A percentile compares a stretch with the other conserved stretches of the same genome.
phyloP scores from a whole-genome alignment of 2,113 vertebrate genomes.

The Vulpes ferrilata region DNA sequence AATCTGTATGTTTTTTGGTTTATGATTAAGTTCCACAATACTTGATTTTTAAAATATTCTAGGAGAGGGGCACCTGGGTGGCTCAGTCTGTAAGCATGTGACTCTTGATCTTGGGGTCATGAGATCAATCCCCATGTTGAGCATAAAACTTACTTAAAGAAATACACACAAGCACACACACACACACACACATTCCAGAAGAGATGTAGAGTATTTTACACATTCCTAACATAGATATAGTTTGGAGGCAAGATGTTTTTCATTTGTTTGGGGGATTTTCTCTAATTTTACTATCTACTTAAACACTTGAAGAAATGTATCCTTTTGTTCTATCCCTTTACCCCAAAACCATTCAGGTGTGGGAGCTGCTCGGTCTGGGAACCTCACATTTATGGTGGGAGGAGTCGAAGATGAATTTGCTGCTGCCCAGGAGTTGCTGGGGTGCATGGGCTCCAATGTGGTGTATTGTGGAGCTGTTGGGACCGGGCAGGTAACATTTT shows the following conservation, averaged over 20 bases:
- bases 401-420: slow-evolving; percentile 97
- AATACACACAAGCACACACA: not conserved
- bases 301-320: slow-evolving; percentile 35
- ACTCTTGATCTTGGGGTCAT: not conserved
- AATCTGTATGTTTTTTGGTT: not conserved
- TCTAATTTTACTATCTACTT: slow-evolving; percentile 17
- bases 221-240: not conserved
- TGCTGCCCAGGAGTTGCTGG: slow-evolving; percentile 95
- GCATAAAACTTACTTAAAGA: not conserved
- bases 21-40: not conserved
- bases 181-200: not conserved
- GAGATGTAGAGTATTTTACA: not conserved
- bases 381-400: slow-evolving; percentile 99
- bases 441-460: slow-evolving; percentile 97
- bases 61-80: not conserved
- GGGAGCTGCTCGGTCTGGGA: slow-evolving; percentile 96
- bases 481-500: slow-evolving; percentile 94
- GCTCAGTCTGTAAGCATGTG: not conserved
- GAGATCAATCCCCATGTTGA: not conserved
- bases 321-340: slow-evolving; percentile 17
- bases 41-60: not conserved
- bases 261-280: slow-evolving; percentile 19
- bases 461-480: slow-evolving; percentile 97
- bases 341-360: slow-evolving; percentile 90
- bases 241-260: slow-evolving; percentile 52